A percentile compares a stretch with the other conserved stretches of the same genome.
Conservation (phyloP, 2,888 invertebrate species). For the Acanthosepion pharaonis region DNA sequence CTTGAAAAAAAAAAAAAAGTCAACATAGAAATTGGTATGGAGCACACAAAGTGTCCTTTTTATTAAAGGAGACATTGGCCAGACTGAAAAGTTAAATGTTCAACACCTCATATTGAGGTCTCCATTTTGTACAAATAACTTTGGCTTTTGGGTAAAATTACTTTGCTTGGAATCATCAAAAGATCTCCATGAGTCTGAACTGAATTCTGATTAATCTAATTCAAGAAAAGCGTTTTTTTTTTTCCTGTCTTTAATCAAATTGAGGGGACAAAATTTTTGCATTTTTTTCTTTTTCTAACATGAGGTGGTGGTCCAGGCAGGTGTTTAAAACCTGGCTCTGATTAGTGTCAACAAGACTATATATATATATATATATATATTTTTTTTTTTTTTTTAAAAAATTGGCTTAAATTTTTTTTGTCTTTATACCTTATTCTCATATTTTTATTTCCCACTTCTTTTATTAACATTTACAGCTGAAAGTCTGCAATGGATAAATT, state of each 20-base stretch:
- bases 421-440: not conserved
- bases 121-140: not conserved
- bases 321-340: not conserved
- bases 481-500: not conserved
- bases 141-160: not conserved
- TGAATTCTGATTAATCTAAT: slow-evolving; percentile 33
- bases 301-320: not conserved
- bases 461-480: not conserved
- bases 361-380: not conserved
- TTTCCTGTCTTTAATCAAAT: not conserved
- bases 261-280: not conserved
- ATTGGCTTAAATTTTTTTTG: not conserved
- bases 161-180: not conserved
- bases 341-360: slow-evolving; percentile 6
- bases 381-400: not conserved
- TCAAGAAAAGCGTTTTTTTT: not conserved
- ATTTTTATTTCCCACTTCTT: not conserved
- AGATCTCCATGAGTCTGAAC: slow-evolving; percentile 14
- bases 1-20: not conserved
- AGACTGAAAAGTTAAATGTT: not conserved
- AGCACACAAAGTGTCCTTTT: not conserved
- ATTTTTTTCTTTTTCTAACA: not conserved
- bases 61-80: not conserved
- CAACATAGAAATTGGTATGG: not conserved
- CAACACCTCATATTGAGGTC: not conserved